Base-by-base conservation (phyloP, 2,797 vertebrate genomes). In the Chiroxiphia lanceolata region DNA sequence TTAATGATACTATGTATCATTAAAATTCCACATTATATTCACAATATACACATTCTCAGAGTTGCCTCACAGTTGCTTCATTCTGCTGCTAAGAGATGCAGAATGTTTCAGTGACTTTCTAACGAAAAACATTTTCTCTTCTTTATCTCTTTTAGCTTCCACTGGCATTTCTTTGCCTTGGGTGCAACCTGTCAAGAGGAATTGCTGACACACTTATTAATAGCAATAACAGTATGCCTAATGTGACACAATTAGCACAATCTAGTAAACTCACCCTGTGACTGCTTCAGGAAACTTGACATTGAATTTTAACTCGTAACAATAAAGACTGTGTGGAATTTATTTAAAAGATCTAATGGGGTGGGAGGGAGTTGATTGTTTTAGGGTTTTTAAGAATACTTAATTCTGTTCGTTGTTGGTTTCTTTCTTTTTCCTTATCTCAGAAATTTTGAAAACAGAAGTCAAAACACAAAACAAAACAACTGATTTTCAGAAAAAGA, bases 201-300 rank as follows among this genome's bases (percentile, higher is more conserved):
- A 83, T 90, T 90, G 25, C 51, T 74, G 6, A 84, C 47, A 87
- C 27, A 34, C 5, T 87, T 87, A 54, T 78, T 92, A 92, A 89
- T 51, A 93, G 44, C 31, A 53, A 31, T 69, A 94, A 82, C 44
- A 90, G 67, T 82, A 84, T 82, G 72, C 40, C 44, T 95, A 95
- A 93, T 90, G 40, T 89, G 93, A 76, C 76, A 75, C 63, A 96
- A 84, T 95, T 95, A 95, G 33, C 72, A 81, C 38, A 79, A 70
- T 74, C 59, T 56, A 83, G 42, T 78, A 90, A 76, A 72, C 25
- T 94, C 25, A 89, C 3, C 18, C 67, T 84, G 63, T 70, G 70
- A 84, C 54, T 90, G 27, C 59, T 87, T 87, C 74, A 70, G 81
- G 67, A 95, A 92, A 82, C 36, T 67, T 94, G 74, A 65, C 50